Evolutionary conservation across 2,113 vertebrate genomes (phyloP).

Genomic region (Piaya cayana): DNA sequence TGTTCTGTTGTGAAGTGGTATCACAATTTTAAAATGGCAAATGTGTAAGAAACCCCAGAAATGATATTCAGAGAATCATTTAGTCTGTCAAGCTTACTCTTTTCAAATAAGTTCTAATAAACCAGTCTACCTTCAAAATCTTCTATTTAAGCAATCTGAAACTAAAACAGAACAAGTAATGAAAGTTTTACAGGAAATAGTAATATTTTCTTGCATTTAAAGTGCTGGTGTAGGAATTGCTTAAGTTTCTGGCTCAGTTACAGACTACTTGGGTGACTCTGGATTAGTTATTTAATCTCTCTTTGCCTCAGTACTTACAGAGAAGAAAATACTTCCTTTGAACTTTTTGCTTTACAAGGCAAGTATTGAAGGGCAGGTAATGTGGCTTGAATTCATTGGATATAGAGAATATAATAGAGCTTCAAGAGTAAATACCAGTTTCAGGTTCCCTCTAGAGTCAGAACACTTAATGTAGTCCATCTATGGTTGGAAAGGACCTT

Average conservation of each 20-base stretch:
- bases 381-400: neutral
- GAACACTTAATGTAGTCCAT: neutral
- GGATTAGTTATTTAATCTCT: neutral
- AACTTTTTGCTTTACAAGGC: neutral
- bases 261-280: neutral
- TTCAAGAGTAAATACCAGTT: neutral
- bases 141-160: conserved; percentile 6
- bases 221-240: neutral
- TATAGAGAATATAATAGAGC: neutral
- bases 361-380: neutral
- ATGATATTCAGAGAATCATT: neutral
- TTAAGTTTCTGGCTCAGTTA: neutral
- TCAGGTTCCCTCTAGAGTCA: neutral
- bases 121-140: neutral
- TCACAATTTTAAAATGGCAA: neutral
- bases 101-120: conserved; percentile 3
- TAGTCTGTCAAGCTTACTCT: neutral
- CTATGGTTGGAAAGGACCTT: neutral
- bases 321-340: neutral
- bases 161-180: neutral
- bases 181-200: neutral
- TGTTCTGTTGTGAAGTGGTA: neutral
- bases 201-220: neutral
- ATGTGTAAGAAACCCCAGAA: neutral
- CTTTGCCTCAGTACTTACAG: neutral